Conservation (phyloP, 2,797 vertebrate species). For the Pogonophryne albipinna region DNA sequence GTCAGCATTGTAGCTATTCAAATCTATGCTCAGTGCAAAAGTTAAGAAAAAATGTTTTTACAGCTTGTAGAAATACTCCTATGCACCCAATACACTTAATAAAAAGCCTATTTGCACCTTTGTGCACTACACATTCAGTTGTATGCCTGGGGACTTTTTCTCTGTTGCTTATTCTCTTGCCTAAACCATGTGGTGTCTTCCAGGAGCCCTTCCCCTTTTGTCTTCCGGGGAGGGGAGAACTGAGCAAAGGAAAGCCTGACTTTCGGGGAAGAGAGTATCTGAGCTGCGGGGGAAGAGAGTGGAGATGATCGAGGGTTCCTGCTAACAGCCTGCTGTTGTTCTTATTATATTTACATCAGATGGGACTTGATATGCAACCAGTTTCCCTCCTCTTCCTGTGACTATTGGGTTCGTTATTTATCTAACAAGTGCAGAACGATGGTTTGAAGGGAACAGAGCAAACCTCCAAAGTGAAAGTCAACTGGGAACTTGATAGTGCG, state of each 20-base stretch:
- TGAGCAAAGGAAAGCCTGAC: conserved; percentile 43
- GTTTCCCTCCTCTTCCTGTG: not conserved
- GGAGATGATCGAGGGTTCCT: conserved; percentile 4
- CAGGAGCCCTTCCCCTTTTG: conserved; percentile 43
- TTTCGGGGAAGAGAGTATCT: conserved; percentile 44
- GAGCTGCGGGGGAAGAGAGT: conserved; percentile 28
- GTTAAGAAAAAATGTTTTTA: not conserved
- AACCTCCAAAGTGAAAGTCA: conserved; percentile 22
- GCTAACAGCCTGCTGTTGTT: conserved; percentile 5
- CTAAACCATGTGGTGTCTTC: not conserved
- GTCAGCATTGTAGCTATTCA: not conserved
- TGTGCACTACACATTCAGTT: not conserved
- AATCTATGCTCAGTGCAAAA: too few relatives aligned
- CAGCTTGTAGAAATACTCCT: not conserved
- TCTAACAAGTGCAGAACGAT: conserved; percentile 9
- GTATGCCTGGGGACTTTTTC: not conserved
- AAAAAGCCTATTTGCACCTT: not conserved
- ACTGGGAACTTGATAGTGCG: conserved; percentile 1
- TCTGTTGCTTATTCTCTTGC: conserved; percentile 9
- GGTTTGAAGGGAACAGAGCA: conserved; percentile 20
- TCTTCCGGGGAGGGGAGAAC: conserved; percentile 52
- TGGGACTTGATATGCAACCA: not conserved
- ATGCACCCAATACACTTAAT: not conserved
- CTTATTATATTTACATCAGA: not conserved
- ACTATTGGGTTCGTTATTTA: not conserved